A percentile compares a stretch with the other conserved stretches of the same genome.
Evolutionary conservation across 30 jellyfish, hydroid and myxozoan species (phyloP).

Genomic region (Aurelia sp.): DNA sequence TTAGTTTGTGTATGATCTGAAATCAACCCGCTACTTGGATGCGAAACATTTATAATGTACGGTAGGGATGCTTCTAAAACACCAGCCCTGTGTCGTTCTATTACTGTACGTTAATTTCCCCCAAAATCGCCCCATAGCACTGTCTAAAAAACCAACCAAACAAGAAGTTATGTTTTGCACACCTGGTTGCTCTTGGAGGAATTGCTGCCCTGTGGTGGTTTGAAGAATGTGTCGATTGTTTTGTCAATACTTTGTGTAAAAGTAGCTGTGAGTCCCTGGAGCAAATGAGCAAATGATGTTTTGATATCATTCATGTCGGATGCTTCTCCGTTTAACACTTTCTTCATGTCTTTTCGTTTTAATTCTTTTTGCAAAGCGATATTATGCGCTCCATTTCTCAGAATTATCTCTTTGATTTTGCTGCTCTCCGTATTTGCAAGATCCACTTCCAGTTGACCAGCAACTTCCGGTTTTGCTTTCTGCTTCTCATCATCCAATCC

Average conservation of each 20-base stretch:
- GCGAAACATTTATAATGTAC: no score
- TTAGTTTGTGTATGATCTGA: no score
- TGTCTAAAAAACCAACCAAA: not conserved
- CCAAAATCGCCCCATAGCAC: no score
- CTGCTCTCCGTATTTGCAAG: not conserved
- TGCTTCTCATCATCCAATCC: conserved; percentile 67
- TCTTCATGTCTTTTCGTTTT: not conserved
- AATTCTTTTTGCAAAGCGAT: not conserved
- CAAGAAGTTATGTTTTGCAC: not conserved
- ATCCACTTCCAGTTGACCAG: conserved; percentile 23
- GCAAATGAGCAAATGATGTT: conserved; percentile 71
- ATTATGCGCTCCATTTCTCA: not conserved
- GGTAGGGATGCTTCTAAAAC: no score
- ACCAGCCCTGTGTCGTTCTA: no score
- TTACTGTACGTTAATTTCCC: no score
- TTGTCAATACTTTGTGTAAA: conserved; percentile 64
- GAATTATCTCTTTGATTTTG: not conserved
- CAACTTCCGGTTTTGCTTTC: not conserved
- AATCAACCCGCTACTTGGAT: no score
- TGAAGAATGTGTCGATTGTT: conserved; percentile 61
- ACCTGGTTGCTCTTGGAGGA: not conserved
- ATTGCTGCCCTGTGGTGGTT: conserved; percentile 16
- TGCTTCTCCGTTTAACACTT: not conserved
- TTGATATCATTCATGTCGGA: conserved; percentile 64
- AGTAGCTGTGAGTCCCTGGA: conserved; percentile 68